These are phyloP conservation scores for Cydia strobilella DNA, from an alignment of 1,140 invertebrate species.

Conservation along the genomic window DNA sequence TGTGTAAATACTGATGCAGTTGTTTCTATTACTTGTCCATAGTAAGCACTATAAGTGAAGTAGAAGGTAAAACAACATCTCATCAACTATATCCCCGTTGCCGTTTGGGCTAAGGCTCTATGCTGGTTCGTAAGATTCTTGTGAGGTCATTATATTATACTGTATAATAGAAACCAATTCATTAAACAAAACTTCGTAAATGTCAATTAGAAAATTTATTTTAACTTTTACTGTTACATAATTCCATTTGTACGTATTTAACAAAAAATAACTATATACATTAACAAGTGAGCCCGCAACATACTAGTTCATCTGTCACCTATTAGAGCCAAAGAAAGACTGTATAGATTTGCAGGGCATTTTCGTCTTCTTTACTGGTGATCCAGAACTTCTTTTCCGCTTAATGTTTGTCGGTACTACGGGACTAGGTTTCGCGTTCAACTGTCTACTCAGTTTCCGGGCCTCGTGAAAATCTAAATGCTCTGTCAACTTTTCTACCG, in stretches of 20 bases:
- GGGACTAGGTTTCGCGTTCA: conserved; percentile 45
- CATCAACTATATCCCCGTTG: too few relatives aligned
- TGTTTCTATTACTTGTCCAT: neutral
- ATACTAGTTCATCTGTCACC: neutral
- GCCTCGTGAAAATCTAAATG: conserved; percentile 88
- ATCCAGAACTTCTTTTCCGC: conserved; percentile 62
- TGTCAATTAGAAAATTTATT: neutral
- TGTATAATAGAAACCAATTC: too few relatives aligned
- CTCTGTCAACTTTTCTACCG: conserved; percentile 80
- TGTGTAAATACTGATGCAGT: conserved; percentile 4
- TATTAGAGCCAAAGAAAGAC: conserved; percentile 54
- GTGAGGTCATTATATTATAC: too few relatives aligned
- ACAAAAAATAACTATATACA: neutral
- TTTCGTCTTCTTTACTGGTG: conserved; percentile 65
- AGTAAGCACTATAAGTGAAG: too few relatives aligned
- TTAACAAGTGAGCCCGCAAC: neutral
- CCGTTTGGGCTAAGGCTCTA: too few relatives aligned
- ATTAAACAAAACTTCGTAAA: neutral
- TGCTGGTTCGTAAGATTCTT: too few relatives aligned
- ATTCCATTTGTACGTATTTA: neutral
- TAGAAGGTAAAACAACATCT: too few relatives aligned
- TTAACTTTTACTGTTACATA: neutral
- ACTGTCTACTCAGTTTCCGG: conserved; percentile 82
- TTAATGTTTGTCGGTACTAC: conserved; percentile 45
- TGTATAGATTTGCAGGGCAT: conserved; percentile 67